A percentile compares a stretch with the other conserved stretches of the same genome.
Conservation (phyloP, 2,113 vertebrate species). For the Elgaria multicarinata region DNA sequence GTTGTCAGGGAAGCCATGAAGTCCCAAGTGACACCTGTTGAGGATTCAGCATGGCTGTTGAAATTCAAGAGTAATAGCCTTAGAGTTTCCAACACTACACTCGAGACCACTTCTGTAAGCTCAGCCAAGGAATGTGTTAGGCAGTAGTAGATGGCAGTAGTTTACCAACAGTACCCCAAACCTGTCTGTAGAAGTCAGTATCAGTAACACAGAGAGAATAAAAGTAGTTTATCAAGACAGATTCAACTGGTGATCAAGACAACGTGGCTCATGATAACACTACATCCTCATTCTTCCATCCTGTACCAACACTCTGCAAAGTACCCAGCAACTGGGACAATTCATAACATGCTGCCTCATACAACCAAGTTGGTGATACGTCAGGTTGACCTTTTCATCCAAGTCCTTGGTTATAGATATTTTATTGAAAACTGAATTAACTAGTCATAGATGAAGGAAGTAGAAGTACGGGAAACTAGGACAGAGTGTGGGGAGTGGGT, state of each 20-base stretch:
- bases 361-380: background rate
- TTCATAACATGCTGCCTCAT: background rate
- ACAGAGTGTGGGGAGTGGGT: background rate
- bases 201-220: background rate
- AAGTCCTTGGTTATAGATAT: background rate
- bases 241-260: background rate
- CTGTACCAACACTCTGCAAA: background rate
- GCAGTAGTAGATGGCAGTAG: background rate
- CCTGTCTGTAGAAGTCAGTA: background rate
- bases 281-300: background rate
- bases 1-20: background rate
- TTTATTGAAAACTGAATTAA: background rate
- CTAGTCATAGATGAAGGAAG: background rate
- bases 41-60: background rate
- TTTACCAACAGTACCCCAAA: background rate
- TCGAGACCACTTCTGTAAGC: background rate
- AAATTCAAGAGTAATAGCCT: background rate
- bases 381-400: background rate
- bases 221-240: background rate
- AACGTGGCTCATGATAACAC: background rate
- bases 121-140: background rate
- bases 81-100: background rate
- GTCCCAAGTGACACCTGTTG: background rate
- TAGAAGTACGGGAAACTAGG: background rate
- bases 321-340: background rate